Conservation (phyloP, 2,888 invertebrate genomes). For the Heliconius ismenius region DNA sequence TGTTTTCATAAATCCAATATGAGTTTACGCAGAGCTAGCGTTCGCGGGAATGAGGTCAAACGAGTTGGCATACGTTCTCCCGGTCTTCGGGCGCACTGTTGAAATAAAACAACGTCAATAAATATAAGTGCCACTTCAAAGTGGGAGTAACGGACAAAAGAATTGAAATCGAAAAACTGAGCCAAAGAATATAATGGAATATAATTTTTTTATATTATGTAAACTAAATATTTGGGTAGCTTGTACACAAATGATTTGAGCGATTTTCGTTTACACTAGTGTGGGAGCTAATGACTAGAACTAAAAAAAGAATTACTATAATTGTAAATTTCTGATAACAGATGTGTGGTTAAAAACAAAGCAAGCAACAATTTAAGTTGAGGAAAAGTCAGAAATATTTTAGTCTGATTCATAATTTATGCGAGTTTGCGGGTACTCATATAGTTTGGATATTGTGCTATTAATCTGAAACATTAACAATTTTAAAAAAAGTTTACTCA, state of each 20-base stretch:
- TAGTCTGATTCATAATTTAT: too few relatives aligned
- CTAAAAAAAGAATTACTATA: too few relatives aligned
- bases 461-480: too few relatives aligned
- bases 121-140: constrained; percentile 54
- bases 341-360: too few relatives aligned
- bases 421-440: too few relatives aligned
- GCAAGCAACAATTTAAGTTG: too few relatives aligned
- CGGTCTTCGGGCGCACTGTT: constrained; percentile 52
- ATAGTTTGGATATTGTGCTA: too few relatives aligned
- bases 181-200: constrained; percentile 20
- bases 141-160: constrained; percentile 43
- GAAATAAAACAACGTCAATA: constrained; percentile 64
- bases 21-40: constrained; percentile 75
- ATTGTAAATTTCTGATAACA: too few relatives aligned
- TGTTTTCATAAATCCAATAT: constrained; percentile 78
- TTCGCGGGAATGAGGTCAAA: constrained; percentile 76
- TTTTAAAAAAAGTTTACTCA: too few relatives aligned
- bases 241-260: constrained; percentile 28
- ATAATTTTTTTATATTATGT: constrained; percentile 29
- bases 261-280: constrained; percentile 10
- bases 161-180: constrained; percentile 36
- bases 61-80: constrained; percentile 73
- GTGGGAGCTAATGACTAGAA: too few relatives aligned
- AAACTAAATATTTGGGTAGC: constrained; percentile 15
- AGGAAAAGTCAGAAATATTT: too few relatives aligned